Evolutionary conservation across 2,113 vertebrate genomes (phyloP).

Genomic region (Anoura caudifer): DNA sequence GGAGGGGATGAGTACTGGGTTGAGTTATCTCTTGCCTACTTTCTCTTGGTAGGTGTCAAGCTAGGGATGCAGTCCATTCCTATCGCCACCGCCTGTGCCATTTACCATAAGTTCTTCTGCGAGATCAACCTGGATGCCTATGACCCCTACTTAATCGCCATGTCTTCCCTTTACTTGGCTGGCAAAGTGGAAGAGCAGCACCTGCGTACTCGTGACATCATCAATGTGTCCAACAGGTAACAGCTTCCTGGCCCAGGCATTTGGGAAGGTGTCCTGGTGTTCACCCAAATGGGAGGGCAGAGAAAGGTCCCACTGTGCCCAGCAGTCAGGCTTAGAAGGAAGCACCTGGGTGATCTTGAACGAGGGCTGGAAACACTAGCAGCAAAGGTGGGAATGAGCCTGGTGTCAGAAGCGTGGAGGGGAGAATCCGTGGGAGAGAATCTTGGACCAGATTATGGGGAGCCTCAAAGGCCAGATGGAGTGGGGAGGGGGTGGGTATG

Average conservation of each 20-base stretch:
- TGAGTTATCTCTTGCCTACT: neutral
- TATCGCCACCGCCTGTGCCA: conserved; percentile 88
- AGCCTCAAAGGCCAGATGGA: neutral
- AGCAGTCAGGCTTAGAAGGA: neutral
- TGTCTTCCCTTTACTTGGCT: conserved; percentile 66
- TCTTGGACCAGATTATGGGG: neutral
- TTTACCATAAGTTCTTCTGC: conserved; percentile 90
- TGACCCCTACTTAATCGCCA: conserved; percentile 75
- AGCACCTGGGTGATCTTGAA: neutral
- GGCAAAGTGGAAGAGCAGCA: conserved; percentile 90
- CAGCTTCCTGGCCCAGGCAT: neutral
- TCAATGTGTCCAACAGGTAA: conserved; percentile 91
- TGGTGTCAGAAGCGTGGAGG: neutral
- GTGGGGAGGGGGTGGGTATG: neutral
- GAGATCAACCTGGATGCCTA: conserved; percentile 73
- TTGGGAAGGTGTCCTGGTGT: neutral
- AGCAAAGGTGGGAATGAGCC: neutral
- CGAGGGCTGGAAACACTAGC: neutral
- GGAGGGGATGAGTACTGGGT: too few relatives aligned
- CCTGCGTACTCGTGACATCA: conserved; percentile 88
- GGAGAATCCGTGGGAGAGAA: neutral
- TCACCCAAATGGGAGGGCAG: neutral
- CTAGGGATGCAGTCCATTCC: conserved; percentile 83
- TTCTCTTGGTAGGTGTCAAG: conserved; percentile 77
- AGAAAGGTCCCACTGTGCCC: neutral